Base-by-base conservation (phyloP, 2,888 invertebrate genomes). In the Ormyrus nitidulus region DNA sequence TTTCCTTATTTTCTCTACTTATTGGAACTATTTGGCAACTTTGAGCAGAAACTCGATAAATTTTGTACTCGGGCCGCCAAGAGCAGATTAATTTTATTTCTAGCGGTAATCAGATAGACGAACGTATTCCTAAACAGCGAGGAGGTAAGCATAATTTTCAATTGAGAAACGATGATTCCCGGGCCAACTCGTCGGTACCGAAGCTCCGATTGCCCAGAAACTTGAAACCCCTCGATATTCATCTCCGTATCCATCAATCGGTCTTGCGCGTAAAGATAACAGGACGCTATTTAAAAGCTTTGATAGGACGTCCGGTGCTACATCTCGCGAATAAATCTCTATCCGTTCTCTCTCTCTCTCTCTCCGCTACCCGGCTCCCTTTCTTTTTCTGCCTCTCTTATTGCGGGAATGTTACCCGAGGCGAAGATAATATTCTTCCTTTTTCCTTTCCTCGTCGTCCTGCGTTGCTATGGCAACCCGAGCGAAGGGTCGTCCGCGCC, bases 241-340 rank as follows among this genome's bases (percentile, higher is more conserved):
- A 34, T 34, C 34, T 34, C 34, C 34, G n/a, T 54, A 54, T 10
- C 10, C n/a, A 54, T 54, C 54, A 54, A 54, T 54, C 54, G 54
- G n/a, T 5, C 34, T 34, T 34, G 34, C 34, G 34, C 54, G 54
- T 54, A 54, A 8, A 34, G 34, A 34, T 34, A 34, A 34, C 34
- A 34, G 54, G 10, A 10, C 9, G 9, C 70, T 58, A 46, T 70
- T 70, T 70, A 70, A 70, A 70, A 58, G 58, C 58, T 70, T 58
- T 58, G 70, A 70, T 70, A 48, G 19, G 48, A 34, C 34, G 34
- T 34, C 34, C 34, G 34, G 34, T 34, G 34, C 34, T 34, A 34
- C 34, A 34, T 48, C 8, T 58, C 44, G 44, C 13, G 48, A 70
- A 58, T 70, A 70, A 70, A 70, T 70, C 51, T 34, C 19, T 44